Percentiles rank a stretch among this genome's conserved stretches.
Conservation (phyloP, 2,888 invertebrate species). For the Orthonevra nobilis region DNA sequence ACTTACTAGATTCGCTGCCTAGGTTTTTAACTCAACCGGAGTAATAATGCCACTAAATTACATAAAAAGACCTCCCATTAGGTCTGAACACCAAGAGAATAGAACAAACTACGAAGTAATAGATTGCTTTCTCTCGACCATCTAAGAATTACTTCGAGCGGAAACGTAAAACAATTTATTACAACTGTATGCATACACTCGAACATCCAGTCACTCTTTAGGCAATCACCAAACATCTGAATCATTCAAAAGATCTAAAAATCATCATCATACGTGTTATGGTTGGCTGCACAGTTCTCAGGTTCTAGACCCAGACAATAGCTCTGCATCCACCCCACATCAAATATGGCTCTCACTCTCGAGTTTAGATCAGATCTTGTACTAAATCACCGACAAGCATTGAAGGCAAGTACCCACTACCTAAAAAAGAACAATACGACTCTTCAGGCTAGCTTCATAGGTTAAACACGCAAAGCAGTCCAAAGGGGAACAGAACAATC, state of each 20-base stretch:
- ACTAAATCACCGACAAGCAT: slow-evolving; percentile 24
- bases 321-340: slow-evolving; percentile 30
- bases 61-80: slow-evolving; percentile 25
- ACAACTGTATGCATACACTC: slow-evolving; percentile 9
- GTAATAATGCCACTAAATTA: slow-evolving; percentile 10
- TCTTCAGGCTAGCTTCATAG: slow-evolving; percentile 30
- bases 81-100: slow-evolving; percentile 29
- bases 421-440: no score
- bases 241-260: slow-evolving; percentile 16
- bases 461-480: slow-evolving; percentile 21
- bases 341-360: slow-evolving; percentile 1
- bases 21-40: slow-evolving; percentile 7
- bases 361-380: slow-evolving; percentile 39
- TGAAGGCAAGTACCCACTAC: slow-evolving; percentile 14
- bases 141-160: slow-evolving; percentile 43
- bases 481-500: slow-evolving; percentile 20
- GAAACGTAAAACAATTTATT: slow-evolving; percentile 54
- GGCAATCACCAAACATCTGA: slow-evolving; percentile 20
- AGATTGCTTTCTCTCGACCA: slow-evolving; percentile 38
- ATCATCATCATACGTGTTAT: slow-evolving; percentile 19
- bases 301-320: slow-evolving; percentile 20
- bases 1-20: no score
- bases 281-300: slow-evolving; percentile 47
- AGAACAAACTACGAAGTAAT: no score
- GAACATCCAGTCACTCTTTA: background rate